A percentile compares a stretch with the other conserved stretches of the same genome.
Evolutionary conservation across 2,888 invertebrate species (phyloP).

Genomic region (Lingula anatina): DNA sequence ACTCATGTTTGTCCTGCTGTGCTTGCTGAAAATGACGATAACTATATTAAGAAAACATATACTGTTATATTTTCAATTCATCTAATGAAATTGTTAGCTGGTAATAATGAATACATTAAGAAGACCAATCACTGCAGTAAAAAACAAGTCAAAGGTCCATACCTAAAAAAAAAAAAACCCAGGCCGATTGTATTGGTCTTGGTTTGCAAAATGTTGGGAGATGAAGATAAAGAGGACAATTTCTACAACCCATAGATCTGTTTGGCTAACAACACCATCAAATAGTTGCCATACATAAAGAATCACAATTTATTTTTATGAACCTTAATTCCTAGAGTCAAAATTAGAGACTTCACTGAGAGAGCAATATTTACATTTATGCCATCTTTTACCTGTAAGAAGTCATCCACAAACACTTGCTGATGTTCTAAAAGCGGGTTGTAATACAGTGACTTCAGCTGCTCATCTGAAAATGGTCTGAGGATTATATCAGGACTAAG

Average conservation of each 20-base stretch:
- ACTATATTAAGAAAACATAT: too few species aligned
- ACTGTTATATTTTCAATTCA: too few species aligned
- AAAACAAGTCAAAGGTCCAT: too few species aligned
- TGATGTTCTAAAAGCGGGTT: conserved; percentile 64
- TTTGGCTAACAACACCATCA: too few species aligned
- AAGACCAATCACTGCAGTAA: too few species aligned
- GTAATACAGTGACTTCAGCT: conserved; percentile 64
- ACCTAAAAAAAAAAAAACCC: too few species aligned
- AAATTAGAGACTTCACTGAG: neutral
- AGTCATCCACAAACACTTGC: conserved; percentile 63
- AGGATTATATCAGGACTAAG: too few species aligned
- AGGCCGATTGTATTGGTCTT: too few species aligned
- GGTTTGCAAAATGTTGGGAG: too few species aligned
- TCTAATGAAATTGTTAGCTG: too few species aligned
- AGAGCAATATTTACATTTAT: neutral
- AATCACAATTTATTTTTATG: neutral
- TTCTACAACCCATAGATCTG: neutral
- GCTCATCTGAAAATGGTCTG: conserved; percentile 62
- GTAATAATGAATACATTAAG: too few species aligned
- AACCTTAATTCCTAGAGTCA: neutral
- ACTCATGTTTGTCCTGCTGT: conserved; percentile 42
- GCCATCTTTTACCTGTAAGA: conserved; percentile 58
- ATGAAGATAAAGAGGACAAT: neutral
- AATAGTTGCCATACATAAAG: neutral
- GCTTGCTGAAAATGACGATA: too few species aligned